These are phyloP conservation scores for Hypothenemus hampei DNA, from an alignment of 1,140 invertebrate species.

Conservation along the genomic window DNA sequence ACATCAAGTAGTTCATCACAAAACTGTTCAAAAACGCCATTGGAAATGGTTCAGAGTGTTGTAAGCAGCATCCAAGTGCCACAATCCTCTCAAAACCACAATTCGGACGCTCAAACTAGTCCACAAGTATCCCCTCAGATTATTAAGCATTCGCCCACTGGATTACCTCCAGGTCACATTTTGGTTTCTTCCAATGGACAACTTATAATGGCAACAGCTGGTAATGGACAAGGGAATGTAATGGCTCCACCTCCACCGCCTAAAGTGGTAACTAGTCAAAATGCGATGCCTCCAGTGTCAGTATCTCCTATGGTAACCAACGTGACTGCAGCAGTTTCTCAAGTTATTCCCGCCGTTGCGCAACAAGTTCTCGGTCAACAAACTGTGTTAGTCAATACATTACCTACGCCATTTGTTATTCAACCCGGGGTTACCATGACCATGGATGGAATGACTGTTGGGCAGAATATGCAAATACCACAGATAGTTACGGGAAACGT, in stretches of 20 bases:
- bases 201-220: conserved; percentile 58
- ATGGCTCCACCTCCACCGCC: conserved; percentile 65
- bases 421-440: conserved; percentile 67
- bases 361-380: conserved; percentile 67
- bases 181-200: conserved; percentile 69
- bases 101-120: conserved; percentile 29
- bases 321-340: conserved; percentile 62
- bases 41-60: conserved; percentile 76
- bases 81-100: conserved; percentile 41
- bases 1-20: conserved; percentile 46
- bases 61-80: conserved; percentile 70
- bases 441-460: conserved; percentile 61
- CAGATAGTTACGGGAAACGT: conserved; percentile 63
- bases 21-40: conserved; percentile 59
- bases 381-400: conserved; percentile 74
- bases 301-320: conserved; percentile 64
- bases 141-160: conserved; percentile 48
- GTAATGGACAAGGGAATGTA: conserved; percentile 49
- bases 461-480: conserved; percentile 61
- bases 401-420: conserved; percentile 73
- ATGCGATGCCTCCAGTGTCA: conserved; percentile 61
- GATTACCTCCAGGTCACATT: conserved; percentile 62
- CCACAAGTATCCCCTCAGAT: conserved; percentile 40
- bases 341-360: conserved; percentile 57
- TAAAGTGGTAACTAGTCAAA: conserved; percentile 53